Conservation (phyloP, 2,113 vertebrate species). For the Larimichthys polyactis region DNA sequence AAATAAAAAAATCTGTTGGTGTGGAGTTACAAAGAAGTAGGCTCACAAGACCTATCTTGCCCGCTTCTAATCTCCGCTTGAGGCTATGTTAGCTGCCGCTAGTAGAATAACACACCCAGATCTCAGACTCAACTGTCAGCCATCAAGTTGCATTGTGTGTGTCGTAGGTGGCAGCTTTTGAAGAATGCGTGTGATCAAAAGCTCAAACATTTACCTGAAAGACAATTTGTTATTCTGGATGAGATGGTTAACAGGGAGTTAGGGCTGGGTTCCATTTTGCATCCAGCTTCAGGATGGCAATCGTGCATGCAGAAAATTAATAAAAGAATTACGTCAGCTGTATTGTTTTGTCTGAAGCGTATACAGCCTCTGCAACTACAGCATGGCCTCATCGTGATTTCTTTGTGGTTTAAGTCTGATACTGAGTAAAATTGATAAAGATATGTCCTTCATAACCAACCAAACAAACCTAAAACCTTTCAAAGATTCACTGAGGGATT, state of each 20-base stretch:
- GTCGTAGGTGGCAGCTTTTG: no score
- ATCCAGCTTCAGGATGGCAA: neutral
- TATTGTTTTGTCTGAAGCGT: neutral
- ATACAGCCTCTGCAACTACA: neutral
- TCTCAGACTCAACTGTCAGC: no score
- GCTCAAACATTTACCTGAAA: neutral
- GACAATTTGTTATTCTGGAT: neutral
- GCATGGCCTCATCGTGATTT: neutral
- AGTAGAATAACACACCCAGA: no score
- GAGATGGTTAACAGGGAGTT: neutral
- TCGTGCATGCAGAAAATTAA: neutral
- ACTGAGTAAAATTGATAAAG: neutral
- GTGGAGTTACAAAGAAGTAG: no score
- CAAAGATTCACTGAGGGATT: neutral
- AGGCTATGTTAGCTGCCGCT: no score
- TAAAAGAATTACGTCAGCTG: neutral
- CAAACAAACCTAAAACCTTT: neutral
- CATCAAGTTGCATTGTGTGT: no score
- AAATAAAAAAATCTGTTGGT: no score
- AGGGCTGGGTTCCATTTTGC: neutral
- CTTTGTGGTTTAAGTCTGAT: neutral
- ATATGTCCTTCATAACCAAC: neutral
- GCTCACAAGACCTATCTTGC: no score
- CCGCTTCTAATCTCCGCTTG: no score
- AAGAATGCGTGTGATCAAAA: neutral